Evolutionary conservation across 2,888 invertebrate genomes (phyloP), one percentile per base, ranked within the genome.

Genomic region (Limnephilus rhombicus): DNA sequence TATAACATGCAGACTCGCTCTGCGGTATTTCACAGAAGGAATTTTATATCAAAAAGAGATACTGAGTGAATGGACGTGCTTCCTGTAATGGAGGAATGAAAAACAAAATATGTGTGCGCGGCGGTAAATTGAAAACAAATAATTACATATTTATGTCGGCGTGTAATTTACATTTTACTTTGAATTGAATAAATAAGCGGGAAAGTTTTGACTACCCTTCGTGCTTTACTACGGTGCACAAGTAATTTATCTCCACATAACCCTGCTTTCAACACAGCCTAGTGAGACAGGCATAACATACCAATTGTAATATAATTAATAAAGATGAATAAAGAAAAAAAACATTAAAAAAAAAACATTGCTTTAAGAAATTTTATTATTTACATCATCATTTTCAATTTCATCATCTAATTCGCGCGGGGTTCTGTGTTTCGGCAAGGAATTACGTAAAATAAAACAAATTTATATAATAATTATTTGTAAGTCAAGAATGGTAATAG

Each of bases 11-110:
- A 93, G 92, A 92, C 92, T 92, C 81, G 86, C 92, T 92, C 90
- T 93, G 93, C 92, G 93, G 92, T 93, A 91, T 90, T 93, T 92
- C 92, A 93, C 93, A 92, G 90, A 93, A 92, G 92, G 93, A 93
- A 93, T 93, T 93, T 93, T 93, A 93, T 93, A 93, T 93, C 93
- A 93, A 93, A 93, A 92, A 93, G 93, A 93, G 92, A 91, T 91
- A 82, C 91, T 53, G 85, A 92, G 92, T 91, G 92, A 93, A 93
- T 93, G 92, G 89, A 92, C 90, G 92, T 92, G 93, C 93, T 83
- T 81, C 91, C 90, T 29, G 90, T 85, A 85, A 80, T 87, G 87
- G 31, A 86, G 86, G 87, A 87, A 87, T 53, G 87, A n/a, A 87
- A 87, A 87, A 85, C 34, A 34, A 85, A 87, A 68, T 68, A 13